A percentile compares a stretch with the other conserved stretches of the same genome.
Evolutionary conservation across 2,113 vertebrate species (phyloP).

Genomic region (Propithecus coquereli): DNA sequence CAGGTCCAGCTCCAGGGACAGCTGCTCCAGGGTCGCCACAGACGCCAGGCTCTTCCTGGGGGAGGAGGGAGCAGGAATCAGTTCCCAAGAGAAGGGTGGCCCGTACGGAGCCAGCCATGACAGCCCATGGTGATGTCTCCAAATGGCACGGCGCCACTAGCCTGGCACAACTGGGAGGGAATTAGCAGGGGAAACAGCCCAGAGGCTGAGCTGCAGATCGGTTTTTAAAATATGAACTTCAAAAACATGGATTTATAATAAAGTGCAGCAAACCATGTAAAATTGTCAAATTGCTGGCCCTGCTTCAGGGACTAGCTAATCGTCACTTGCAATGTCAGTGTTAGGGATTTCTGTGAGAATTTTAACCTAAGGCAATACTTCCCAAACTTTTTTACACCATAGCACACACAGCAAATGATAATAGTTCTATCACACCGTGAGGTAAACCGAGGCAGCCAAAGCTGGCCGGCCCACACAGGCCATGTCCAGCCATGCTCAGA

Average conservation of each 20-base stretch:
- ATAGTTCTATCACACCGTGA: too few species aligned
- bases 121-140: fast-evolving
- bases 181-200: background rate
- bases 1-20: slow-evolving; percentile 82
- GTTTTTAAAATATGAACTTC: background rate
- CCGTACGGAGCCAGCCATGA: background rate
- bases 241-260: background rate
- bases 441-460: background rate
- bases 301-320: background rate
- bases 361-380: background rate
- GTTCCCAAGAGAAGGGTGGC: background rate
- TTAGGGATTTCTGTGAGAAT: background rate
- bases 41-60: slow-evolving; percentile 79
- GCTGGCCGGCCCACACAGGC: background rate
- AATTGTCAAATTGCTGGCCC: background rate
- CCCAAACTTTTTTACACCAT: background rate
- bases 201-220: background rate
- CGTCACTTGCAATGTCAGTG: fast-evolving
- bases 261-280: background rate
- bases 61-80: background rate
- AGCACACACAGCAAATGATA: too few species aligned
- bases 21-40: slow-evolving; percentile 78
- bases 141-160: background rate
- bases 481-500: fast-evolving
- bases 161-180: background rate